These are phyloP conservation scores for Labeo calbasu DNA, from an alignment of 2,797 vertebrate genomes.

Conservation along the genomic window DNA sequence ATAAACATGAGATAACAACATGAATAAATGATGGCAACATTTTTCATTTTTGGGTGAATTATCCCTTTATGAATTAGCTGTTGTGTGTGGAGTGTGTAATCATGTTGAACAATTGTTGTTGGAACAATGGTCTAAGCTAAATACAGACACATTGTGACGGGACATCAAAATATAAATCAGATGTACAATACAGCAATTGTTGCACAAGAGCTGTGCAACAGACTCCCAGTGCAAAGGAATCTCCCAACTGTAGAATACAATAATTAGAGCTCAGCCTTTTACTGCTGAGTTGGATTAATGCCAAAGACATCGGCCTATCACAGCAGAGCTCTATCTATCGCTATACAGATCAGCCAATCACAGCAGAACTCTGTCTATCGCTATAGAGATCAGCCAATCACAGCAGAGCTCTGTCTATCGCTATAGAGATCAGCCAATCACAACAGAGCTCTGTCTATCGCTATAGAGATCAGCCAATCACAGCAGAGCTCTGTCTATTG, in stretches of 20 bases:
- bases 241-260: not conserved
- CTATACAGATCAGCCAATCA: not conserved
- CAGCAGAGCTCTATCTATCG: not conserved
- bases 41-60: not conserved
- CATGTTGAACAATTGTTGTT: not conserved
- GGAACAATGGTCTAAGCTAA: not conserved
- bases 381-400: not conserved
- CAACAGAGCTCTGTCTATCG: not conserved
- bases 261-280: conserved; percentile 15
- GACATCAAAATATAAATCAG: not conserved
- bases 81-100: not conserved
- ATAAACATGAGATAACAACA: not conserved
- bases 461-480: not conserved
- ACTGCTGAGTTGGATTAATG: not conserved
- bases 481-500: not conserved
- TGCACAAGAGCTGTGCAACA: conserved; percentile 31
- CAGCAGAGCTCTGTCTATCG: not conserved
- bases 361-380: not conserved
- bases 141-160: not conserved
- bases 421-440: not conserved
- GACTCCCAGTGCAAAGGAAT: not conserved
- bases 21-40: not conserved
- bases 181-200: not conserved
- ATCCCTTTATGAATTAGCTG: not conserved
- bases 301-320: not conserved